Evolutionary conservation across 1,140 invertebrate species (phyloP).

Genomic region (Scaptomyza montana): DNA sequence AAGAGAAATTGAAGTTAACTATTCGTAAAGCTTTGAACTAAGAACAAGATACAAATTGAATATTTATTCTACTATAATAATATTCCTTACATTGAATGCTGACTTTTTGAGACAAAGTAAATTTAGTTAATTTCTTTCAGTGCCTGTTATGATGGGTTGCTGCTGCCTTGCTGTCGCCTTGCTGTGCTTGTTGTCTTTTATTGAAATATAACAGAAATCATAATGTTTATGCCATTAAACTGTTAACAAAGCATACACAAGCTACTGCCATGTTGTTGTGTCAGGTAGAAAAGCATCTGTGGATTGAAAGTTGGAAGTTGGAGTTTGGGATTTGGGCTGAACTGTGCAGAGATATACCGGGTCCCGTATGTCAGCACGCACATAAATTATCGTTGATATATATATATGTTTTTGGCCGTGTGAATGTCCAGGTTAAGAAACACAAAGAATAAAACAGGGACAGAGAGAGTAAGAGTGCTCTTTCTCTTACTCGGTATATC

Average conservation of each 20-base stretch:
- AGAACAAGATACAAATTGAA: too few species aligned
- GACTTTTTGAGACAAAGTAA: neutral
- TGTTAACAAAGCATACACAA: conserved; percentile 77
- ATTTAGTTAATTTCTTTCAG: conserved; percentile 18
- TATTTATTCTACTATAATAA: too few species aligned
- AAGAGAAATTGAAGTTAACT: conserved; percentile 10
- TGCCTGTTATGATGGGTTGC: conserved; percentile 1
- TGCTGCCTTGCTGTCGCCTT: conserved; percentile 33
- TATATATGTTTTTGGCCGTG: conserved; percentile 69
- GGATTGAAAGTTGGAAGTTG: neutral
- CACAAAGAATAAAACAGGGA: neutral
- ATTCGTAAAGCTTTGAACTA: neutral
- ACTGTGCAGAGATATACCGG: conserved; percentile 1
- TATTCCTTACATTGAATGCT: too few species aligned
- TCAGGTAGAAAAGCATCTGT: conserved; percentile 21
- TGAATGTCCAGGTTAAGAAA: conserved; percentile 64
- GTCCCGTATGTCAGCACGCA: conserved; percentile 78
- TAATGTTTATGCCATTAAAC: conserved; percentile 82
- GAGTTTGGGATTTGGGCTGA: neutral
- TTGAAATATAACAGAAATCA: conserved; percentile 82
- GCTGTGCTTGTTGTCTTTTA: conserved; percentile 42
- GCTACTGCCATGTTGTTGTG: conserved; percentile 54
- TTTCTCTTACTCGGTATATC: neutral
- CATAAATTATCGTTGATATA: conserved; percentile 81
- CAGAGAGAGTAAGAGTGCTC: conserved; percentile 5